Conservation (phyloP, 2,113 vertebrate genomes). For the Clarias macrocephalus region DNA sequence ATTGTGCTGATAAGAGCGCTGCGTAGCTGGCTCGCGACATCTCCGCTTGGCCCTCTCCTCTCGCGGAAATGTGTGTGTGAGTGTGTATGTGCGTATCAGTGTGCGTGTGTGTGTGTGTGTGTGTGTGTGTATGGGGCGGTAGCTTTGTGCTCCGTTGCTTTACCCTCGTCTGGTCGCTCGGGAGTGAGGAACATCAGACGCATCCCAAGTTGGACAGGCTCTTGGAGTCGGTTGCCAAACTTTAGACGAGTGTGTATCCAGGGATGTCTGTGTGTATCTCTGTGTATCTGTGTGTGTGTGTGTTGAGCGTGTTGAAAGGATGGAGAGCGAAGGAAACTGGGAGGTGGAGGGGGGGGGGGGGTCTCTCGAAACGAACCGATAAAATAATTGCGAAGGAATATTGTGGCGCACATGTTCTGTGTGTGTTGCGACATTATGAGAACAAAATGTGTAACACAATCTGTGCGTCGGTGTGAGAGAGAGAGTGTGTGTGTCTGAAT, state of each 20-base stretch:
- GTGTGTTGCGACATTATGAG: slow-evolving; percentile 39
- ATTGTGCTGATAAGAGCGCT: slow-evolving; percentile 69
- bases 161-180: slow-evolving; percentile 53
- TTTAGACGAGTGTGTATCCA: slow-evolving; percentile 47
- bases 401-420: neutral
- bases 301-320: neutral
- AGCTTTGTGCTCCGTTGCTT: slow-evolving; percentile 23
- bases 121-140: slow-evolving; percentile 23
- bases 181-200: slow-evolving; percentile 53
- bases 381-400: slow-evolving; percentile 10
- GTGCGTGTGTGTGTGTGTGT: neutral
- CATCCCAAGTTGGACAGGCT: slow-evolving; percentile 48
- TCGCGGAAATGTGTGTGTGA: slow-evolving; percentile 29
- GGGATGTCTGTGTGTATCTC: slow-evolving; percentile 47
- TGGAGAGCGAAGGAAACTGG: slow-evolving; percentile 16
- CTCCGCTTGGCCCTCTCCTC: slow-evolving; percentile 48
- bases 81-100: slow-evolving; percentile 37
- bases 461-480: slow-evolving; percentile 13
- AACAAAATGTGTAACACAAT: slow-evolving; percentile 41
- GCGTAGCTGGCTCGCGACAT: slow-evolving; percentile 62
- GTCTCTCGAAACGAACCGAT: neutral
- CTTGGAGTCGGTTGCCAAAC: slow-evolving; percentile 42
- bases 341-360: slow-evolving; percentile 1
- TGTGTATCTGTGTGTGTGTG: slow-evolving; percentile 38
- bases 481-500: slow-evolving; percentile 34